Percentiles rank a stretch among this genome's conserved stretches.
Evolutionary conservation across 2,888 invertebrate species (phyloP).

Genomic region (Heliconius charithonia): DNA sequence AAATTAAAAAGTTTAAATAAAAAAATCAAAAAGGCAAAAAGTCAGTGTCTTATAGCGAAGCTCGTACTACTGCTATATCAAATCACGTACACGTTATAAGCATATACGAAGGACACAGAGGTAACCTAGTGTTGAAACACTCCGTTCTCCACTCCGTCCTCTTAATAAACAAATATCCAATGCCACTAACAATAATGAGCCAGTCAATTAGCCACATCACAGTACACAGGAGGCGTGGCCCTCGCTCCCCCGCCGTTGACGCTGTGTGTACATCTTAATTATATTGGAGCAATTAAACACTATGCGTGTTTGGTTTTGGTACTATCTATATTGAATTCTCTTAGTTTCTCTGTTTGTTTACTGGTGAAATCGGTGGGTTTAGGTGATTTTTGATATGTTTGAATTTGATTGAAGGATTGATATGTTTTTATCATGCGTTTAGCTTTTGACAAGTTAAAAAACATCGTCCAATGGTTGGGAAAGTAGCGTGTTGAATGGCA

Average conservation of each 20-base stretch:
- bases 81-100: too few species aligned
- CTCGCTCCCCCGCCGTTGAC: conserved; percentile 24
- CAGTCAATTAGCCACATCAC: conserved; percentile 20
- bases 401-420: background rate
- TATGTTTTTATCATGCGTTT: too few species aligned
- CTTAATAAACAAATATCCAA: conserved; percentile 4
- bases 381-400: background rate
- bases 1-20: too few species aligned
- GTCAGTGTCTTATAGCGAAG: too few species aligned
- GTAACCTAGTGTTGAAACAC: too few species aligned
- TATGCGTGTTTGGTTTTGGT: conserved; percentile 18
- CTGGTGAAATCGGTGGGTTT: background rate
- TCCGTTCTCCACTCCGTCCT: too few species aligned
- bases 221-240: conserved; percentile 26
- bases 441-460: too few species aligned
- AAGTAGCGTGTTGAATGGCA: too few species aligned
- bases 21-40: too few species aligned
- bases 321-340: conserved; percentile 25
- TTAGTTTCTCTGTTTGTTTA: background rate
- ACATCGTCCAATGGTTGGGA: too few species aligned
- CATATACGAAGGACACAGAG: too few species aligned
- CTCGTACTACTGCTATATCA: too few species aligned
- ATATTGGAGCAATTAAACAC: conserved; percentile 38
- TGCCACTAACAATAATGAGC: conserved; percentile 22
- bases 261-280: conserved; percentile 40